Conservation (phyloP, 2,797 vertebrate species). For the Pangasius macronema region DNA sequence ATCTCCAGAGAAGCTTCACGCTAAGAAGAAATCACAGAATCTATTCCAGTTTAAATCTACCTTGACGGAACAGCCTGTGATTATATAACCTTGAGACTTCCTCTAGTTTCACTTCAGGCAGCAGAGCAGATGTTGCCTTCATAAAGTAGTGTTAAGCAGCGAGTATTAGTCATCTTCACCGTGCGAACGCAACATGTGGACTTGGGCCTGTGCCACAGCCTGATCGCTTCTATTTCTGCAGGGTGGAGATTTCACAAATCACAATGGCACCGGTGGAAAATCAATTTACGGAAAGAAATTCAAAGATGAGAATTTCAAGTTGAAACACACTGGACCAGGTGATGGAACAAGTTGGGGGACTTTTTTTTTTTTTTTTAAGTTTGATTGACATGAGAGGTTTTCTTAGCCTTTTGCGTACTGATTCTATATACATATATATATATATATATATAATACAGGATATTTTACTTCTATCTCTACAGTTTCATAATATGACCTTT, state of each 20-base stretch:
- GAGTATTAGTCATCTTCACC: background rate
- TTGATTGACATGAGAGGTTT: background rate
- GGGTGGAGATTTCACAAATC: conserved; percentile 93
- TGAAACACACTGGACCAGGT: conserved; percentile 90
- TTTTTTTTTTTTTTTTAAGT: background rate
- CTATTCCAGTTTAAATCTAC: background rate
- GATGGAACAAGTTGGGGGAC: conserved; percentile 7
- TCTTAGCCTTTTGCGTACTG: background rate
- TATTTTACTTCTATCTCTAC: background rate
- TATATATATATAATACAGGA: background rate
- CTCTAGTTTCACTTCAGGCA: background rate
- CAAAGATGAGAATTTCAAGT: conserved; percentile 90
- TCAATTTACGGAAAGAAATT: conserved; percentile 94
- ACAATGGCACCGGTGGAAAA: conserved; percentile 93
- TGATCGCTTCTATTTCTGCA: conserved; percentile 55
- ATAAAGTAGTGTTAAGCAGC: background rate
- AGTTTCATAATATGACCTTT: background rate
- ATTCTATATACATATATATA: background rate
- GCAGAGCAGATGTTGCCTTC: background rate
- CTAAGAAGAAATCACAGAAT: background rate
- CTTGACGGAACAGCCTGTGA: background rate
- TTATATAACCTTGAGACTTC: background rate
- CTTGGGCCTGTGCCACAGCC: background rate
- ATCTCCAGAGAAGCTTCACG: background rate
- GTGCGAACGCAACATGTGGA: background rate